Conservation (phyloP, 2,888 invertebrate species). For the Machimus atricapillus region DNA sequence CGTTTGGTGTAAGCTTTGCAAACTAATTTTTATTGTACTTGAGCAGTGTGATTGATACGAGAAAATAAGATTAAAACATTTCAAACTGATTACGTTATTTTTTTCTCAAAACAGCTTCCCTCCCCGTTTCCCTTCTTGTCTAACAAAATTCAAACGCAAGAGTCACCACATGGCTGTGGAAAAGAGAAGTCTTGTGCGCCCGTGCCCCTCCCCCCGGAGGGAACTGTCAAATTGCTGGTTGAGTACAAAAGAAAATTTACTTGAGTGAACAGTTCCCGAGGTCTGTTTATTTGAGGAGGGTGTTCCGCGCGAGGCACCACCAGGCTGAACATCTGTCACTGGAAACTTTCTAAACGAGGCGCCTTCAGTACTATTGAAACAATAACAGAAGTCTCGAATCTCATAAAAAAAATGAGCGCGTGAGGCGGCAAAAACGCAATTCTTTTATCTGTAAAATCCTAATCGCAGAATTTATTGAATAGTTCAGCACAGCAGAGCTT, state of each 20-base stretch:
- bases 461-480: neutral
- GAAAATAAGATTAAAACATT: neutral
- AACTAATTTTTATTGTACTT: slow-evolving; percentile 50
- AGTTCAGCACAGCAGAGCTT: neutral
- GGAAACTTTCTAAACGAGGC: neutral
- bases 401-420: neutral
- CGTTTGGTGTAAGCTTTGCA: slow-evolving; percentile 58
- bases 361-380: neutral
- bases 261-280: neutral
- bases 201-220: neutral
- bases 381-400: neutral
- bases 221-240: neutral
- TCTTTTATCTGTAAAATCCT: neutral
- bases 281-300: neutral
- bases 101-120: neutral
- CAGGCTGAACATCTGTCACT: neutral
- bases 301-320: neutral
- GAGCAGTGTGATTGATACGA: neutral
- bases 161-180: neutral
- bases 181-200: neutral
- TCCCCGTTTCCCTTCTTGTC: neutral
- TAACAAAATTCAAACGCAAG: neutral
- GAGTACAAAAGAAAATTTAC: neutral
- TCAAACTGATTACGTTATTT: neutral
- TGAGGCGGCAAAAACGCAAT: neutral